Evolutionary conservation across 2,113 vertebrate genomes (phyloP).

Genomic region (Scalopus aquaticus): DNA sequence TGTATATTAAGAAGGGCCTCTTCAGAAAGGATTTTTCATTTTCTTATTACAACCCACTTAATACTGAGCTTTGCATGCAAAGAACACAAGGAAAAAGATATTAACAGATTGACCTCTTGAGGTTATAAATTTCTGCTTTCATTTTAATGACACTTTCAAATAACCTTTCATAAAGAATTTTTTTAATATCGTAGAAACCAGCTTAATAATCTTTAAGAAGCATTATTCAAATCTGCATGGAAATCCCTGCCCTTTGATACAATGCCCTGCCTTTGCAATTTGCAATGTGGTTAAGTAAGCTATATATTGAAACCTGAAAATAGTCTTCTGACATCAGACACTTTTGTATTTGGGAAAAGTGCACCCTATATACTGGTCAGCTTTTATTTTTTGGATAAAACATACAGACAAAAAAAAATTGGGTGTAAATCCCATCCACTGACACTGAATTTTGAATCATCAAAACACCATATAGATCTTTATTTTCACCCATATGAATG

Average conservation of each 20-base stretch:
- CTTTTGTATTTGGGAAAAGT: neutral
- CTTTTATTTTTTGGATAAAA: neutral
- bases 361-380: neutral
- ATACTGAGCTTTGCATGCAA: neutral
- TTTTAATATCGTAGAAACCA: too few species aligned
- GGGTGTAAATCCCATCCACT: neutral
- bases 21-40: neutral
- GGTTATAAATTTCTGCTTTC: constrained; percentile 45
- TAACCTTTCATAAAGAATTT: neutral
- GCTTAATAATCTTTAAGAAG: neutral
- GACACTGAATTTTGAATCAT: neutral
- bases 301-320: constrained; percentile 49
- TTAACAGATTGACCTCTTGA: neutral
- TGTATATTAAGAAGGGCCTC: neutral
- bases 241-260: constrained; percentile 54
- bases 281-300: constrained; percentile 48
- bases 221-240: neutral
- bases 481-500: neutral
- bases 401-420: too few species aligned
- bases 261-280: constrained; percentile 45
- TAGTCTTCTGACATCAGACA: constrained; percentile 35
- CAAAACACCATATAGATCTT: neutral
- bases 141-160: constrained; percentile 16
- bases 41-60: neutral
- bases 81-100: neutral